Conservation (phyloP, 2,888 invertebrate species). For the Leucoptera coffeella region DNA sequence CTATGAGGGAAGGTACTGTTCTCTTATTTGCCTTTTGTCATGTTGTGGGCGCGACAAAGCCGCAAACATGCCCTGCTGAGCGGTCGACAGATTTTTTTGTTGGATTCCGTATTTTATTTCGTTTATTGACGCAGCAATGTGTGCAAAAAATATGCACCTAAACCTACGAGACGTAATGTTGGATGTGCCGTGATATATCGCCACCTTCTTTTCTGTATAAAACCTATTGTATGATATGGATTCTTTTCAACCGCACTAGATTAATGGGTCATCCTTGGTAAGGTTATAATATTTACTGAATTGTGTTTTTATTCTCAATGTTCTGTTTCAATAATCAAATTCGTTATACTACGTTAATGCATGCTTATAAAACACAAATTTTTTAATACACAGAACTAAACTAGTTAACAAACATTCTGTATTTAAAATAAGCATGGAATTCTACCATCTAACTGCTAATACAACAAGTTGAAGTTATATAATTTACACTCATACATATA, state of each 20-base stretch:
- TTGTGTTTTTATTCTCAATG: not conserved
- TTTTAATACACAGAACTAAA: no score
- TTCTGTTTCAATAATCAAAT: not conserved
- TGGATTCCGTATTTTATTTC: slow-evolving; percentile 45
- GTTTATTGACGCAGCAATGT: slow-evolving; percentile 36
- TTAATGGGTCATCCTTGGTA: slow-evolving; percentile 5
- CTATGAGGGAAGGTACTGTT: slow-evolving; percentile 25
- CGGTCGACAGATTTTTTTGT: slow-evolving; percentile 30
- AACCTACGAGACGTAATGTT: no score
- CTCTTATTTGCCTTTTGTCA: slow-evolving; percentile 50
- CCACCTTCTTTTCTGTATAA: slow-evolving; percentile 19
- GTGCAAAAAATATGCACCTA: no score
- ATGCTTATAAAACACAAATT: no score
- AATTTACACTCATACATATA: no score
- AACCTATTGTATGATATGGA: slow-evolving; percentile 21
- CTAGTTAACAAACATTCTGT: no score
- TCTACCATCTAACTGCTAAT: no score
- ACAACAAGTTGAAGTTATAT: no score
- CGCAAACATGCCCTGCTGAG: slow-evolving; percentile 48
- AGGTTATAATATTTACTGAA: not conserved
- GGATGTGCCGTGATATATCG: slow-evolving; percentile 40
- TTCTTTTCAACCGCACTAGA: slow-evolving; percentile 9
- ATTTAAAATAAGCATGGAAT: no score
- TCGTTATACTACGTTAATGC: no score
- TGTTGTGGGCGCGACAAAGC: slow-evolving; percentile 49